Percentiles rank a stretch among this genome's conserved stretches.
phyloP scores from a whole-genome alignment of 35 echinoderm and acorn worm genomes.

The Amphiura filiformis region DNA sequence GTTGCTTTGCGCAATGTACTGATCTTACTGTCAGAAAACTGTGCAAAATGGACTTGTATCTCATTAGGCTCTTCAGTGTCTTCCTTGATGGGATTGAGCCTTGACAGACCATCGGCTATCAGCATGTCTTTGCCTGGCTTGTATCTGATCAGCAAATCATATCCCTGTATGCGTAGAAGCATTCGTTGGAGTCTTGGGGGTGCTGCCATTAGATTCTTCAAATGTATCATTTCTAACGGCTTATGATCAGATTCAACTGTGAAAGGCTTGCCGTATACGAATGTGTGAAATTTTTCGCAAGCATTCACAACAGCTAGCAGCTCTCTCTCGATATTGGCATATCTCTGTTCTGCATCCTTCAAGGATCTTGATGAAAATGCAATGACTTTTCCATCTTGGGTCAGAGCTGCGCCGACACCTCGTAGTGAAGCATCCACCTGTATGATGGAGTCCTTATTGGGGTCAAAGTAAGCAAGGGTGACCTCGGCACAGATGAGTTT shows the following conservation, averaged over 20 bases:
- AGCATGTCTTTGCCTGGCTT: constrained; percentile 42
- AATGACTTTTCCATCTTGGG: constrained; percentile 25
- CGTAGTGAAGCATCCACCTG: constrained; percentile 42
- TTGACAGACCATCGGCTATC: constrained; percentile 24
- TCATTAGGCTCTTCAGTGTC: neutral
- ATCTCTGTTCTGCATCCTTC: constrained; percentile 29
- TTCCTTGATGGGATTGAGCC: constrained; percentile 20
- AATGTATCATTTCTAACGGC: constrained; percentile 50
- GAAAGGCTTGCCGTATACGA: constrained; percentile 42
- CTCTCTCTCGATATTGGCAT: constrained; percentile 55
- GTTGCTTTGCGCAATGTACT: neutral
- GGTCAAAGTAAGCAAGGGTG: constrained; percentile 52
- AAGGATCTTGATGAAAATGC: constrained; percentile 35
- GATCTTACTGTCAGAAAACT: neutral
- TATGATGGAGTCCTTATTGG: constrained; percentile 27
- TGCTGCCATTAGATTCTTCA: constrained; percentile 21
- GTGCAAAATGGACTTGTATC: neutral
- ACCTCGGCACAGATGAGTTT: constrained; percentile 33
- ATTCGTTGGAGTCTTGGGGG: constrained; percentile 49
- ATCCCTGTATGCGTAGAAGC: constrained; percentile 41
- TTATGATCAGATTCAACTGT: constrained; percentile 52
- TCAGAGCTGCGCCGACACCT: constrained; percentile 38
- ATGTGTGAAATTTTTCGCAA: constrained; percentile 53
- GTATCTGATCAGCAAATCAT: constrained; percentile 37
- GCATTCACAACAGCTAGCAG: constrained; percentile 56